phyloP scores from a whole-genome alignment of 1,140 invertebrate species.

The Mercenaria mercenaria region DNA sequence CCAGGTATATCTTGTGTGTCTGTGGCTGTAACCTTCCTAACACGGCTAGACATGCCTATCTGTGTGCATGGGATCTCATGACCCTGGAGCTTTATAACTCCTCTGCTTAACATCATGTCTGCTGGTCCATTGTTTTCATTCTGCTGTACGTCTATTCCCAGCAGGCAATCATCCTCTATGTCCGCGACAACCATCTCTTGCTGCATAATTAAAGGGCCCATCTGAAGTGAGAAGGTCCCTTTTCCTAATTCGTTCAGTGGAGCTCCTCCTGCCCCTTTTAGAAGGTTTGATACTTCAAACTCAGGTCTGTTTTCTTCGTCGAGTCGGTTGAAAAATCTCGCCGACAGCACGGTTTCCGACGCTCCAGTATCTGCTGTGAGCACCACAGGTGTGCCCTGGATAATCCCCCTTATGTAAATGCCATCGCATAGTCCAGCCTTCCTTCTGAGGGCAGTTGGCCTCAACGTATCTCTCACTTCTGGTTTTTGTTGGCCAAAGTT shows the following conservation, averaged over 20 bases:
- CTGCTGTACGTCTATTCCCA: constrained; percentile 1
- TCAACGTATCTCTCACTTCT: background rate
- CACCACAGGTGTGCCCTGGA: background rate
- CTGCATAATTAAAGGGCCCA: background rate
- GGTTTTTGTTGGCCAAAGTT: background rate
- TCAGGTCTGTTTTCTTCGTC: background rate
- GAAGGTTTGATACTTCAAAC: background rate
- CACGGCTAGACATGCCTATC: background rate
- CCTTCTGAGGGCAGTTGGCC: background rate
- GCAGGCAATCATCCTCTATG: background rate
- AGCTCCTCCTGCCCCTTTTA: background rate
- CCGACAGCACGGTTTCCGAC: background rate
- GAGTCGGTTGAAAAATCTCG: background rate
- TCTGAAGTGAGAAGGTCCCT: background rate
- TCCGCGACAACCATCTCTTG: background rate
- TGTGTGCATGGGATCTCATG: background rate
- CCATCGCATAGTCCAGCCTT: background rate
- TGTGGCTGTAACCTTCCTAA: background rate
- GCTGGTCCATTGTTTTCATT: background rate
- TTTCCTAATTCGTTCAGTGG: constrained; percentile 16
- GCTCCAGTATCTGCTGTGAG: background rate
- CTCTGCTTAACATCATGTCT: constrained; percentile 2
- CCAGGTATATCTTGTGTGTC: background rate
- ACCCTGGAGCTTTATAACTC: background rate
- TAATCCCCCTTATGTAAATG: background rate